A percentile compares a stretch with the other conserved stretches of the same genome.
Conservation (phyloP, 2,888 invertebrate genomes). For the Corbicula japonica region DNA sequence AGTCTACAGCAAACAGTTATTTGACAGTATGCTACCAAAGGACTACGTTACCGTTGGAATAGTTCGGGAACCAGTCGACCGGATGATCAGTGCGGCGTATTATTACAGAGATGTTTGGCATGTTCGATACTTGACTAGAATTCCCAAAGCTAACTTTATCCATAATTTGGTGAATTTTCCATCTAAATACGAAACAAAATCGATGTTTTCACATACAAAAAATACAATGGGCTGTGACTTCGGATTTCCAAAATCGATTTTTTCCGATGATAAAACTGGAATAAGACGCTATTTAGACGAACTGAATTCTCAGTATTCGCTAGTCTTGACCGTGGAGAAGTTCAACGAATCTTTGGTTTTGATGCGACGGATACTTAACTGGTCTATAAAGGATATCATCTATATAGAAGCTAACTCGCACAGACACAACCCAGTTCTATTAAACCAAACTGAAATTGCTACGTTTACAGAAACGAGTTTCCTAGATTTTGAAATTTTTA, state of each 20-base stretch:
- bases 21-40: conserved; percentile 33
- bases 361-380: conserved; percentile 1
- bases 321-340: conserved; percentile 9
- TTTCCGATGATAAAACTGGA: background rate
- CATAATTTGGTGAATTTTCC: conserved; percentile 24
- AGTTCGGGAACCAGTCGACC: conserved; percentile 53
- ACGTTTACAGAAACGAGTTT: conserved; percentile 20
- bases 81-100: conserved; percentile 13
- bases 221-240: conserved; percentile 11
- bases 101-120: conserved; percentile 24
- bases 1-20: conserved; percentile 30
- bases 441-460: background rate
- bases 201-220: conserved; percentile 34
- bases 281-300: conserved; percentile 2
- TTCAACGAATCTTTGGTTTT: conserved; percentile 6
- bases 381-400: conserved; percentile 8
- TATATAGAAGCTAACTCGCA: background rate
- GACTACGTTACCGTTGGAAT: conserved; percentile 57
- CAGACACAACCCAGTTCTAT: background rate
- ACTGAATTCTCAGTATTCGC: background rate
- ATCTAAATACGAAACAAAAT: background rate
- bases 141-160: conserved; percentile 11
- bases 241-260: background rate
- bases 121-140: background rate
- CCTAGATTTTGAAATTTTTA: conserved; percentile 27